Base-by-base conservation (phyloP, 2,888 invertebrate genomes). In the Dolichopus griseipennis region DNA sequence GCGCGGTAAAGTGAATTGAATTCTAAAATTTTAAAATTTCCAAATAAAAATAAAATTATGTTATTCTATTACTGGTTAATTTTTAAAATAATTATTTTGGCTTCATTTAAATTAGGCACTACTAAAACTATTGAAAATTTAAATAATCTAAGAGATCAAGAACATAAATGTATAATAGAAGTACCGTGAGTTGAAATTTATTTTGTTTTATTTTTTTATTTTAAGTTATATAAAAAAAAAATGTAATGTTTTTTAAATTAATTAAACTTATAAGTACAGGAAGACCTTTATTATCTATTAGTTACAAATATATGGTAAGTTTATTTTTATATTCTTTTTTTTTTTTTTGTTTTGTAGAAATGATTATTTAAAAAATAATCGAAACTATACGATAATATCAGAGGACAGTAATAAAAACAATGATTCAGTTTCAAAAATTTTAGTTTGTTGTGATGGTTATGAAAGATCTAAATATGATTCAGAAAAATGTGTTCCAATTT, bases 391-490 rank as follows among this genome's bases (percentile, higher is more conserved):
- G 18, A 52, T 52, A 18, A 52, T 18, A 52, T 52, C 52, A 52
- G 52, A 52, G 2, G 52, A 52, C 0, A 10, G n/a, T 33, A 33
- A 34, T 37, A 37, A 8, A 20, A n/a, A 8, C 2, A 27, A 64
- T 12, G 18, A 52, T 52, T 52, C 6, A 6, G 5, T 64, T 64
- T n/a, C 34, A 37, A 15, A 85, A 72, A 85, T 89, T 71, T 84
- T 87, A 67, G 83, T 86, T 20, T 92, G 92, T 76, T 92, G 91
- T 75, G 83, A 84, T 0, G 91, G 91, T 33, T 91, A 87, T 79
- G 81, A 82, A 67, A 84, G 85, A 6, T 85, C 88, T 74, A 80
- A 83, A 1, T 84, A 87, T 77, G 83, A 85, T 76, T 83, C 77
- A 77, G 84, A 81, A 27, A 82, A 73, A 63, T 84, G 83, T 72